phyloP scores from a whole-genome alignment of 2,888 invertebrate genomes.

The Poecilus cupreus region DNA sequence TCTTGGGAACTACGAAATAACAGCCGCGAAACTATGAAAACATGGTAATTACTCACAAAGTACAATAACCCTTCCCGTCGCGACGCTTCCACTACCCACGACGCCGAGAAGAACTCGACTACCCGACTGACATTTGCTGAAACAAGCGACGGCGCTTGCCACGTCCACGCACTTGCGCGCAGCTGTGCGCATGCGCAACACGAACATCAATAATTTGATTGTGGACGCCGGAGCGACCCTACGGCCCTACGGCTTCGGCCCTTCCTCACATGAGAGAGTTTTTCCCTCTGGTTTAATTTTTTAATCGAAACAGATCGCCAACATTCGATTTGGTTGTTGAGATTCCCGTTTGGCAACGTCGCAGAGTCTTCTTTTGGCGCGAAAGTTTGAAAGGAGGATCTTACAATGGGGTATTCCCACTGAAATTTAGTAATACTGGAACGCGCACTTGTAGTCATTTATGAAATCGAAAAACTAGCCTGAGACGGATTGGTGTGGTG shows the following conservation, averaged over 20 bases:
- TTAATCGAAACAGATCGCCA: constrained; percentile 46
- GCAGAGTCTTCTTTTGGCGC: not conserved
- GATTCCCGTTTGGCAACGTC: not conserved
- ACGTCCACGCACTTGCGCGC: constrained; percentile 30
- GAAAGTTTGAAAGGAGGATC: no score
- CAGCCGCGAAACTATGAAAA: constrained; percentile 44
- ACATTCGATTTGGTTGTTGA: constrained; percentile 25
- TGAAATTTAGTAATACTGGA: no score
- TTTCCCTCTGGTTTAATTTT: constrained; percentile 44
- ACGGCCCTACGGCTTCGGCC: constrained; percentile 20
- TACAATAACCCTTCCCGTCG: not conserved
- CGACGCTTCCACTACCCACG: no score
- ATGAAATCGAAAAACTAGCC: no score
- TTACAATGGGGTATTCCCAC: no score
- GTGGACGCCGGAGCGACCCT: constrained; percentile 35
- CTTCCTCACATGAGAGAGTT: constrained; percentile 23
- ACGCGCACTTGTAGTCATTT: no score
- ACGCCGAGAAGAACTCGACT: constrained; percentile 50
- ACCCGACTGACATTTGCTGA: constrained; percentile 49
- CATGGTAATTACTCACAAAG: constrained; percentile 35
- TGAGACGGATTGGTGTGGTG: no score
- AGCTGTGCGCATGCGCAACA: constrained; percentile 30
- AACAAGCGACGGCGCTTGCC: constrained; percentile 1
- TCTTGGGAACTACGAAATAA: not conserved
- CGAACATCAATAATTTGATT: constrained; percentile 58